Evolutionary conservation across 2,113 vertebrate species (phyloP), one percentile per base, ranked within the genome.

Genomic region (Gracilinanus agilis): DNA sequence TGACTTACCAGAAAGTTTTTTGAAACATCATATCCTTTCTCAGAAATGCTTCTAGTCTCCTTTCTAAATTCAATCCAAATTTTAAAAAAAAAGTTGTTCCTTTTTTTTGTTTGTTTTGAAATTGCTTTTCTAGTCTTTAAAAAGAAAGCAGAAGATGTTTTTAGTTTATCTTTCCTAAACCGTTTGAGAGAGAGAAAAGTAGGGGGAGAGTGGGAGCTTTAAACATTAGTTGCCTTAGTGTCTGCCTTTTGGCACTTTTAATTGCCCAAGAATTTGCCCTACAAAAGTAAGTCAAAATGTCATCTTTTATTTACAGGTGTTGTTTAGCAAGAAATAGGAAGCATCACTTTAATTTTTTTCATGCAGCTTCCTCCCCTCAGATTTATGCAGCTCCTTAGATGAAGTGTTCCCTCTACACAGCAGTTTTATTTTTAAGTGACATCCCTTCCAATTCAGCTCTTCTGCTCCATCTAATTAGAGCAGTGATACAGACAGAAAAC

Each of bases 251-350:
- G 53, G 75, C 67, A 88, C 29, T 92, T 94, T 88, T 93, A 90
- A 29, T 94, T 92, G 34, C 55, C 89, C 90, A 94, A 90, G 53
- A 89, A 90, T 21, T 2, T 90, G 49, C 44, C 34, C 55, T 90
- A 53, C 44, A 55, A 91, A 54, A 92, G 16, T 29, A 90, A 67
- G 34, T 58, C 55, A 75, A 23, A 55, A 91, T 61, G 25, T 0
- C 34, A 94, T 89, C 4, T 94, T 95, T 95, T 75, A 93, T 93
- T 94, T 95, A 95, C 54, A 88, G 61, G 10, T 55, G 21, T 94
- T 93, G 54, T 90, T 94, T 96, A 91, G 92, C 56, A 53, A 90
- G 19, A 89, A n/a, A 54, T 44, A 53, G 21, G 44, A 93, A 95
- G 24, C n/a, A 25, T 92, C 44, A 61, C 3, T 91, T 89, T 88